Percentiles rank a stretch among this genome's conserved stretches.
These are phyloP conservation scores for Peribatodes rhomboidaria DNA, from an alignment of 2,888 invertebrate species.

Conservation along the genomic window DNA sequence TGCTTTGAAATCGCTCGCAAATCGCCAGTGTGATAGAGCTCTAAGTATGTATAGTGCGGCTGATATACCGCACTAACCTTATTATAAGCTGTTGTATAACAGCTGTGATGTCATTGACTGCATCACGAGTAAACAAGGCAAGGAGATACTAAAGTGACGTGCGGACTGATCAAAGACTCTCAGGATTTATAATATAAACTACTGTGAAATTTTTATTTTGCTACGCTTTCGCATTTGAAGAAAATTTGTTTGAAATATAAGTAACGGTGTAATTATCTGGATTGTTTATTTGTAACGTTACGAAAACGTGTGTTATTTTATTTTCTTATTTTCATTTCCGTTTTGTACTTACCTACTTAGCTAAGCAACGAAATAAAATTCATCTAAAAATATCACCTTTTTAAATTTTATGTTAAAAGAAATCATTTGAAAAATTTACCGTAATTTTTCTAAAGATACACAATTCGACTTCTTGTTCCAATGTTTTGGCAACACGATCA, in stretches of 20 bases:
- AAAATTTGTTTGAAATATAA: conserved; percentile 27
- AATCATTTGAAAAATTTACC: neutral
- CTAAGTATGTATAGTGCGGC: no score
- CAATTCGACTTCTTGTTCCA: conserved; percentile 39
- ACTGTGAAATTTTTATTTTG: conserved; percentile 38
- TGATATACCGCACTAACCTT: neutral
- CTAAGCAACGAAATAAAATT: neutral
- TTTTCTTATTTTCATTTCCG: neutral
- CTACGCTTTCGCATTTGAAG: conserved; percentile 29
- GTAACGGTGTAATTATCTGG: conserved; percentile 11
- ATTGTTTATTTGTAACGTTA: conserved; percentile 8
- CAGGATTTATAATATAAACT: conserved; percentile 42
- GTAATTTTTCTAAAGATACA: conserved; percentile 28
- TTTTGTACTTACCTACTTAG: no score
- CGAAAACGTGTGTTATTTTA: conserved; percentile 5
- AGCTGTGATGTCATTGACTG: conserved; percentile 46
- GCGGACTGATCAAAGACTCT: conserved; percentile 52
- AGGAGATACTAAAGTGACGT: conserved; percentile 42
- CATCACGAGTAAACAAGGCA: conserved; percentile 40
- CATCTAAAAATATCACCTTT: conserved; percentile 1
- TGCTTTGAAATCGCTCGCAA: no score
- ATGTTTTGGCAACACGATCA: conserved; percentile 56
- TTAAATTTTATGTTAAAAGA: neutral
- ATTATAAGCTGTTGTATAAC: conserved; percentile 24
- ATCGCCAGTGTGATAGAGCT: no score